phyloP scores from a whole-genome alignment of 92 coral and sea anemone species.

The Zoanthus sociatus region DNA sequence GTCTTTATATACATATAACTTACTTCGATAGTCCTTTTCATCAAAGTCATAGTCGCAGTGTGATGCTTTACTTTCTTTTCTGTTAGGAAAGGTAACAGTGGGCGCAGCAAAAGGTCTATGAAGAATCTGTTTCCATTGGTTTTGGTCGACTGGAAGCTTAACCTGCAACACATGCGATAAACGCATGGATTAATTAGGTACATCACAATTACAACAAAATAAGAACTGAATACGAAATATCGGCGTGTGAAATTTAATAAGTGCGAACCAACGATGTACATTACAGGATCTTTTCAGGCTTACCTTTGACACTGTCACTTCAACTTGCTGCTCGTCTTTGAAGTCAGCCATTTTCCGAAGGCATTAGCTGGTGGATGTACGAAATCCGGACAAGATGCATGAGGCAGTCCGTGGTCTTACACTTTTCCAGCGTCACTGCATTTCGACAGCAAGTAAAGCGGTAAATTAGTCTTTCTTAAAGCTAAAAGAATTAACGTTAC shows the following conservation, averaged over 20 bases:
- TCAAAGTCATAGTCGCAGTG: slow-evolving; percentile 45
- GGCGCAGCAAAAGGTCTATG: slow-evolving; percentile 45
- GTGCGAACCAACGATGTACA: not conserved
- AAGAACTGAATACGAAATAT: not conserved
- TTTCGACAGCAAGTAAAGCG: slow-evolving; percentile 17
- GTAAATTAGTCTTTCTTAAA: slow-evolving; percentile 3
- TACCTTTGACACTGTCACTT: slow-evolving; percentile 28
- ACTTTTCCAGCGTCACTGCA: slow-evolving; percentile 46
- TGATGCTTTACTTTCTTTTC: slow-evolving; percentile 22
- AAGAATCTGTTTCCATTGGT: slow-evolving; percentile 31
- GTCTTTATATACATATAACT: not conserved
- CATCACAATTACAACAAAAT: slow-evolving; percentile 19
- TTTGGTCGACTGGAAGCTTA: slow-evolving; percentile 31
- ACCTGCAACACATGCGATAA: slow-evolving; percentile 20
- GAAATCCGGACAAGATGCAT: slow-evolving; percentile 46
- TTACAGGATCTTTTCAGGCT: not conserved
- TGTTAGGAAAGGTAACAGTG: slow-evolving; percentile 18
- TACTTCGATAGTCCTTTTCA: slow-evolving; percentile 52
- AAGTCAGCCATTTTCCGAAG: slow-evolving; percentile 53
- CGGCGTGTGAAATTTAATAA: not conserved
- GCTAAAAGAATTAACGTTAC: slow-evolving; percentile 11
- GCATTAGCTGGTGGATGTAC: slow-evolving; percentile 45
- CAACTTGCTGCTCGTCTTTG: slow-evolving; percentile 37
- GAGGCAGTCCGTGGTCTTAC: slow-evolving; percentile 26
- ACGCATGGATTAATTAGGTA: slow-evolving; percentile 17